Evolutionary conservation across 2,888 invertebrate genomes (phyloP).

Genomic region (Julus scandinavius): DNA sequence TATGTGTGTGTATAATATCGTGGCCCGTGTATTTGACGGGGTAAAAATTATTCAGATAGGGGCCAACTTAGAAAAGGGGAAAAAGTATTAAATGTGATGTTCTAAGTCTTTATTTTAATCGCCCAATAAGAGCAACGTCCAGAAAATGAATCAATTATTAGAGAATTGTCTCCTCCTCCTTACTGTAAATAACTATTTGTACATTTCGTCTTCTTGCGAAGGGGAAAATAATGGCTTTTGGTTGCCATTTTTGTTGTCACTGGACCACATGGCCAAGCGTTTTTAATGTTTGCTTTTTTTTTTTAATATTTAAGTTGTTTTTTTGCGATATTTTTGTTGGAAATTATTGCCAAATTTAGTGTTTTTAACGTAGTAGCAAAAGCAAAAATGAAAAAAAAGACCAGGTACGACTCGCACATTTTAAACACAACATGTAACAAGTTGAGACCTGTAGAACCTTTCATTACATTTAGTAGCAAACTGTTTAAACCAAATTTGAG

Average conservation of each 20-base stretch:
- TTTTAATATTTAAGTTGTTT: neutral
- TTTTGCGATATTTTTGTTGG: neutral
- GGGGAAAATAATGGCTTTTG: neutral
- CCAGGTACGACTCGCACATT: no score
- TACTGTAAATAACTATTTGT: conserved; percentile 16
- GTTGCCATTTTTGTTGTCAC: conserved; percentile 23
- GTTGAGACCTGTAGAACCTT: no score
- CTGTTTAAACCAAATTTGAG: no score
- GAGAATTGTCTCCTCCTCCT: neutral
- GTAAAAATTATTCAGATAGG: neutral
- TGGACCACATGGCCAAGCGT: conserved; percentile 33
- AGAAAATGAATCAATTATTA: neutral
- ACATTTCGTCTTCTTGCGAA: conserved; percentile 10
- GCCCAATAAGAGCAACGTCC: neutral
- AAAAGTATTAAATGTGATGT: conserved; percentile 31
- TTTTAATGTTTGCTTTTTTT: neutral
- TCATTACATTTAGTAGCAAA: no score
- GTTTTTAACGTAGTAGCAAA: neutral
- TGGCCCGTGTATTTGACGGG: neutral
- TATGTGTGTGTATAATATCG: conserved; percentile 25
- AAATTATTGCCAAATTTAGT: neutral
- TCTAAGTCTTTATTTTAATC: conserved; percentile 22
- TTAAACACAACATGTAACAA: no score
- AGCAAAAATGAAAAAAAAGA: no score
- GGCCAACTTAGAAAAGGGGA: conserved; percentile 14